Evolutionary conservation across 1,140 invertebrate species (phyloP).

Genomic region (Hyles euphorbiae): DNA sequence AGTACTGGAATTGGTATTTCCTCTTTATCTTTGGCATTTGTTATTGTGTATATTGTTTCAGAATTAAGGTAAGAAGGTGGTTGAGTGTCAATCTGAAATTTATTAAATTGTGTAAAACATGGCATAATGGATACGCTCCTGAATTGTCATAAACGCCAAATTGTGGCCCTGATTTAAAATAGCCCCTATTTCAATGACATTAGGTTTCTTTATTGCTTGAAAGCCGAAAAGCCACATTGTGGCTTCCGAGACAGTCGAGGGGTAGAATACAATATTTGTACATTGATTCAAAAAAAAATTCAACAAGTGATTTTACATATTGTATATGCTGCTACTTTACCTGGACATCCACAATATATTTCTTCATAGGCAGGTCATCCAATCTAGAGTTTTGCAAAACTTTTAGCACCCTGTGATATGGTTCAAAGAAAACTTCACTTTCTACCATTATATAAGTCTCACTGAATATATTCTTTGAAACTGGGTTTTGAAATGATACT

Average conservation of each 20-base stretch:
- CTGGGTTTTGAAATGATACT: slow-evolving; percentile 48
- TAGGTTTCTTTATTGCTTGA: no score
- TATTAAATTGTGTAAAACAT: neutral
- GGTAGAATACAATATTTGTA: no score
- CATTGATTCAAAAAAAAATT: no score
- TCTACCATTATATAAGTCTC: slow-evolving; percentile 77
- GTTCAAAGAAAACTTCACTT: slow-evolving; percentile 81
- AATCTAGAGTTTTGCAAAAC: slow-evolving; percentile 74
- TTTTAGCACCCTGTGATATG: slow-evolving; percentile 80
- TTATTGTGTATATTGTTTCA: slow-evolving; percentile 47
- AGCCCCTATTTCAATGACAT: no score
- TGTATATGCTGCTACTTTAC: slow-evolving; percentile 28
- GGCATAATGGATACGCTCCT: neutral
- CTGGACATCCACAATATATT: slow-evolving; percentile 78
- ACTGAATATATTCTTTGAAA: slow-evolving; percentile 43
- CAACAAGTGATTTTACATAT: no score
- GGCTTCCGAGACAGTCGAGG: no score
- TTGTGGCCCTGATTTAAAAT: no score
- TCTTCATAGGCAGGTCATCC: slow-evolving; percentile 78
- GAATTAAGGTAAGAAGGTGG: slow-evolving; percentile 44
- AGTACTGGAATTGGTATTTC: slow-evolving; percentile 52
- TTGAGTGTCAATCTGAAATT: slow-evolving; percentile 38
- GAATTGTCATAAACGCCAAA: no score
- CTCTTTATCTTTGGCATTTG: slow-evolving; percentile 22
- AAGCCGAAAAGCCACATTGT: no score